Percentiles rank a stretch among this genome's conserved stretches.
Conservation (phyloP, 2,888 invertebrate genomes). For the Mythimna vitellina region DNA sequence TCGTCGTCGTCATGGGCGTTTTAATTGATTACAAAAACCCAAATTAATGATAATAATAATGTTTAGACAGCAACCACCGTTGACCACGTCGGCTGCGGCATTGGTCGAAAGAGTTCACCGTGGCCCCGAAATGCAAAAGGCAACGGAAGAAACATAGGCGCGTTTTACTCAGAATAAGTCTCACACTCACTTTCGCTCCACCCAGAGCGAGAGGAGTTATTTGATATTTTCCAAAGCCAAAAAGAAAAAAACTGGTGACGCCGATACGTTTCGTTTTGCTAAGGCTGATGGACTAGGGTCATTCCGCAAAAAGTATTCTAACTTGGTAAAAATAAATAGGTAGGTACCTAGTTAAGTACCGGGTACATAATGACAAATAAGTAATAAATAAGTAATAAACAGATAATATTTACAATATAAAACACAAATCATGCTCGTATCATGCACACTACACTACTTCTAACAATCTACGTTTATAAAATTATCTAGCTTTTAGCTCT, state of each 20-base stretch:
- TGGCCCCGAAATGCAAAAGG: too few relatives aligned
- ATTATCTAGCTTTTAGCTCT: background rate
- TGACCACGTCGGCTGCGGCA: background rate
- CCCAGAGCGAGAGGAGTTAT: too few relatives aligned
- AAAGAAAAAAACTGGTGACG: background rate
- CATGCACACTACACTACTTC: constrained; percentile 51
- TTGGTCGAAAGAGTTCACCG: too few relatives aligned
- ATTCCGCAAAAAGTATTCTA: background rate
- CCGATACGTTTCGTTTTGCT: background rate
- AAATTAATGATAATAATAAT: background rate
- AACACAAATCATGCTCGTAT: constrained; percentile 47
- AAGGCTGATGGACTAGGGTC: background rate
- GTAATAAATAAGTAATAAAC: background rate
- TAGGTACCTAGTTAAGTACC: background rate
- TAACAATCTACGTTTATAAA: constrained; percentile 10
- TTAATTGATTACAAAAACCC: background rate
- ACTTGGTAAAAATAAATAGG: background rate
- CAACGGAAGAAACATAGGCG: too few relatives aligned
- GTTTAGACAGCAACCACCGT: background rate
- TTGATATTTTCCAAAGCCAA: too few relatives aligned
- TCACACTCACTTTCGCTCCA: too few relatives aligned
- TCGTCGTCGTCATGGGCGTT: background rate
- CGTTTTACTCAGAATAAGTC: too few relatives aligned
- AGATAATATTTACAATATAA: constrained; percentile 3
- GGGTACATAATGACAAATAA: too few relatives aligned